These are phyloP conservation scores for Plusia festucae DNA, from an alignment of 2,888 invertebrate genomes.

Conservation along the genomic window DNA sequence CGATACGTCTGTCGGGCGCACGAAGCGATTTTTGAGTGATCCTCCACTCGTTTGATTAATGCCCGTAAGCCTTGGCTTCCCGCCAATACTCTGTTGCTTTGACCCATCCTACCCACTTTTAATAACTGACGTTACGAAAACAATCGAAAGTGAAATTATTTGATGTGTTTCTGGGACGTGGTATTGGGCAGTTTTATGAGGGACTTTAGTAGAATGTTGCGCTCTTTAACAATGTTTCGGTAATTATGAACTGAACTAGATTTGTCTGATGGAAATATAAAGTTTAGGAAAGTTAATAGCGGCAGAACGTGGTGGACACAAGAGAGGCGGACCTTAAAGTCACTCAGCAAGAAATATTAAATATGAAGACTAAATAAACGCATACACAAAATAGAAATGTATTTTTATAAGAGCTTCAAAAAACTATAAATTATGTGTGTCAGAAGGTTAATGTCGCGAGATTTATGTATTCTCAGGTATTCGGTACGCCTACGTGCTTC, in stretches of 20 bases:
- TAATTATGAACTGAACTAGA: conserved; percentile 32
- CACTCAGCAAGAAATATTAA: conserved; percentile 51
- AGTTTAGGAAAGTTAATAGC: conserved; percentile 7
- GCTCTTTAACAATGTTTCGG: conserved; percentile 46
- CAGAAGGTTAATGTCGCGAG: conserved; percentile 60
- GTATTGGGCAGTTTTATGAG: conserved; percentile 45
- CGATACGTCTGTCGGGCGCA: conserved; percentile 70
- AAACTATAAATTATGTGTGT: conserved; percentile 55
- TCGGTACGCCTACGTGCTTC: conserved; percentile 49
- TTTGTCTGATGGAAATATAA: conserved; percentile 24
- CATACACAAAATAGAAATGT: conserved; percentile 48
- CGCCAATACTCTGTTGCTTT: conserved; percentile 66
- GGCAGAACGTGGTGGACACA: conserved; percentile 21
- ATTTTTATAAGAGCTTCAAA: conserved; percentile 55
- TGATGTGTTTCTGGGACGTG: conserved; percentile 53
- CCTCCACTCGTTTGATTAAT: conserved; percentile 70
- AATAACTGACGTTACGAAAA: conserved; percentile 70
- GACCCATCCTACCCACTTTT: conserved; percentile 64
- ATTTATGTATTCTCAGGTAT: conserved; percentile 58
- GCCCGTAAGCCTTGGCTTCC: conserved; percentile 51
- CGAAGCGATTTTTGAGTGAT: conserved; percentile 79
- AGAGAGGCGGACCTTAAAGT: conserved; percentile 53
- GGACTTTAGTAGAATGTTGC: conserved; percentile 31
- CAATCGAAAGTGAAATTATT: conserved; percentile 63
- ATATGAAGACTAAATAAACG: conserved; percentile 47